Evolutionary conservation across 1,140 invertebrate species (phyloP), one percentile per base, ranked within the genome.

Genomic region (Mizuhopecten yessoensis): DNA sequence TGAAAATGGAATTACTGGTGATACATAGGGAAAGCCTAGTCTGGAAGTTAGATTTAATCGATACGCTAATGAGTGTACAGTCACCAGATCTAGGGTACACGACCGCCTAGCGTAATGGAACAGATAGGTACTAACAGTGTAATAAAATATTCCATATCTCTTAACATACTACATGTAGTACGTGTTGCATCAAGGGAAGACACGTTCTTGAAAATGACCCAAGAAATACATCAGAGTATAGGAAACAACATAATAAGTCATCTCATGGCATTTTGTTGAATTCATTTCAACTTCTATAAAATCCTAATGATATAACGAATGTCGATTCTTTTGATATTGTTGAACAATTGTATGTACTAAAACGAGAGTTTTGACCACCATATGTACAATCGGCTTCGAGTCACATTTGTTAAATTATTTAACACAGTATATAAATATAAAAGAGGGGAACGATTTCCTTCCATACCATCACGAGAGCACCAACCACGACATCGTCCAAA

Each of bases 31-130:
- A 17, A 75, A 3, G 5, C n/a, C 57, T 75, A n/a, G 57, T 29
- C 57, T 75, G 57, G 57, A 75, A 17, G 57, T n/a, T 75, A 75
- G 57, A 29, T 75, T 29, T 75, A 75, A 75, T 75, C 57, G 29
- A 75, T 75, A 75, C 23, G n/a, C 1, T 75, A 75, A n/a, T n/a
- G 57, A 75, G 20, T n/a, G 11, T 75, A 75, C 45, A 57, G 2
- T 57, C 20, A 57, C 57, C 57, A 0, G 57, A 75, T 29, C n/a
- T 23, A 29, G 11, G 57, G 5, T 57, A 57, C 45, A 57, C 45
- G 57, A 17, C 17, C 42, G 29, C 20, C n/a, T 11, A 17, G 57
- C 23, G 1, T 20, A 15, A 49, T 1, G 20, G 45, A 20, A 49
- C 45, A 2, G 11, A 49, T 9, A 49, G 20, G 20, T 49, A 49